Conservation (phyloP, 2,888 invertebrate species). For the Pocota personata region DNA sequence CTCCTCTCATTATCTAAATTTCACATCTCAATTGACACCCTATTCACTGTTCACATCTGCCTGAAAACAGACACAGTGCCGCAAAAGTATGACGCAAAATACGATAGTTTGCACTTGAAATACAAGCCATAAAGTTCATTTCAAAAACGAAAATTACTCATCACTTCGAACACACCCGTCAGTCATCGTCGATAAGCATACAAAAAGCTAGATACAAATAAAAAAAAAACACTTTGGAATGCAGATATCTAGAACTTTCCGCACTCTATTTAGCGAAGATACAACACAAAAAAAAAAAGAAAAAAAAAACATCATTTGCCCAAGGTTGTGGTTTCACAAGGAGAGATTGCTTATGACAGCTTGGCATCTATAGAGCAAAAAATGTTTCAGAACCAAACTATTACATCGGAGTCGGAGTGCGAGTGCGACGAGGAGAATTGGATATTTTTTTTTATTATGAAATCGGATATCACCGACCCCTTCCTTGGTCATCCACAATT, state of each 20-base stretch:
- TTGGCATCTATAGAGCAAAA: not conserved
- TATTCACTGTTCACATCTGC: not conserved
- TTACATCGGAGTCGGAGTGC: not conserved
- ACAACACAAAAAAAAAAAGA: not conserved
- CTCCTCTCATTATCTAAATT: not conserved
- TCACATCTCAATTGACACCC: not conserved
- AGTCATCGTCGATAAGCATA: not conserved
- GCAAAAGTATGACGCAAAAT: slow-evolving; percentile 1
- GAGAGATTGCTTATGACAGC: slow-evolving; percentile 1
- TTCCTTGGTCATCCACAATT: not conserved
- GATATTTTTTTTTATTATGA: slow-evolving; percentile 18
- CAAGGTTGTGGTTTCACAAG: slow-evolving; percentile 6
- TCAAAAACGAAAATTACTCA: slow-evolving; percentile 10
- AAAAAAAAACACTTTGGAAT: not conserved
- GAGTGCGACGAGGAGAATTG: not conserved
- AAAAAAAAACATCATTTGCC: not conserved
- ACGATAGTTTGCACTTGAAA: slow-evolving; percentile 15
- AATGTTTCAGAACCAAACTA: slow-evolving; percentile 3
- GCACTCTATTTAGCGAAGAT: not conserved
- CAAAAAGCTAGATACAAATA: not conserved
- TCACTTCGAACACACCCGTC: not conserved
- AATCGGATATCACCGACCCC: not conserved
- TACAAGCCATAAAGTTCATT: slow-evolving; percentile 9
- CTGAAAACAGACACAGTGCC: too few species aligned
- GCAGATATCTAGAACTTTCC: not conserved